These are phyloP conservation scores for Lapara coniferarum DNA, from an alignment of 2,888 invertebrate species.

Conservation along the genomic window DNA sequence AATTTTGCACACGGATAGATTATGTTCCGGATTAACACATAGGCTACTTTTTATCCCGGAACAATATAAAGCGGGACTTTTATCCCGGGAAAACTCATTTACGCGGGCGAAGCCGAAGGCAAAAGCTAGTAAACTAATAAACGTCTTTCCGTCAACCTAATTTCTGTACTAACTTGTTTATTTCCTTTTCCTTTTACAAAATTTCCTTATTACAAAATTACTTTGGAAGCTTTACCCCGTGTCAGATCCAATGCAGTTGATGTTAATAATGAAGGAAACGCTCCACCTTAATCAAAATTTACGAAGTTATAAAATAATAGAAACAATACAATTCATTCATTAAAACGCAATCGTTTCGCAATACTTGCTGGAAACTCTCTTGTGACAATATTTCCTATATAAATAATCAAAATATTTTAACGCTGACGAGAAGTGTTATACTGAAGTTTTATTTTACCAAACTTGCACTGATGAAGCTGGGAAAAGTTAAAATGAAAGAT, in stretches of 20 bases:
- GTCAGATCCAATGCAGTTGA: slow-evolving; percentile 27
- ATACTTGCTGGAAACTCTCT: slow-evolving; percentile 17
- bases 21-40: too few relatives aligned
- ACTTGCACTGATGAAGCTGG: too few relatives aligned
- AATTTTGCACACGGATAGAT: too few relatives aligned
- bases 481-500: too few relatives aligned
- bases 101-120: too few relatives aligned
- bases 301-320: slow-evolving; percentile 26
- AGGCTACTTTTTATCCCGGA: too few relatives aligned
- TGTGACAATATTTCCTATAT: neutral
- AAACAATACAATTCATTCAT: slow-evolving; percentile 29
- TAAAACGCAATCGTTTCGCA: slow-evolving; percentile 29
- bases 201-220: slow-evolving; percentile 14
- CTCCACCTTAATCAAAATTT: slow-evolving; percentile 10
- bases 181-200: neutral
- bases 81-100: too few relatives aligned
- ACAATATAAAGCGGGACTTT: too few relatives aligned
- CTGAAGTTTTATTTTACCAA: too few relatives aligned
- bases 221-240: slow-evolving; percentile 18
- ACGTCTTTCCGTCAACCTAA: neutral
- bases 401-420: too few relatives aligned
- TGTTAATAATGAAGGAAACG: slow-evolving; percentile 25
- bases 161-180: neutral
- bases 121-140: neutral
- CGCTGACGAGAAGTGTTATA: too few relatives aligned